A percentile compares a stretch with the other conserved stretches of the same genome.
Conservation (phyloP, 2,797 vertebrate genomes). For the Octomys mimax region DNA sequence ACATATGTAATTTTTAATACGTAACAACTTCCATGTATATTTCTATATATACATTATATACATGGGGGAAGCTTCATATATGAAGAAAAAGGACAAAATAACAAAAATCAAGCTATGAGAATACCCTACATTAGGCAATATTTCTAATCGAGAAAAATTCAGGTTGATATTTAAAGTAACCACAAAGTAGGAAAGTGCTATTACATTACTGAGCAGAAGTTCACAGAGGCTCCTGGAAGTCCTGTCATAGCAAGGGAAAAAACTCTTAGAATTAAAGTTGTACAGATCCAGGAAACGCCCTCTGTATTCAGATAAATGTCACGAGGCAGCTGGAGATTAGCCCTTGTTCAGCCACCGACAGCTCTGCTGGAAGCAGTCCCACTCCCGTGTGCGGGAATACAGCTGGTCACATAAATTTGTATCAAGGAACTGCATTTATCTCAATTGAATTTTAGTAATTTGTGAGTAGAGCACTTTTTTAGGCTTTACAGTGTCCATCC, state of each 20-base stretch:
- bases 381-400: neutral
- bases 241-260: neutral
- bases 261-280: neutral
- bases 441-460: neutral
- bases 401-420: slow-evolving; percentile 20
- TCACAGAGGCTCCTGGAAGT: neutral
- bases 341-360: neutral
- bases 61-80: neutral
- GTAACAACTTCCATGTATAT: too few species aligned
- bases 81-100: neutral
- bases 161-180: neutral
- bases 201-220: slow-evolving; percentile 19
- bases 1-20: too few species aligned
- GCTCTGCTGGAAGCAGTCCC: neutral
- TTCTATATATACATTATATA: too few species aligned
- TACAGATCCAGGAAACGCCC: neutral
- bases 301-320: neutral
- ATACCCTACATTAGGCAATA: neutral
- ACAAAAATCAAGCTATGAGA: neutral
- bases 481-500: neutral
- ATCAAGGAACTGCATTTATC: neutral
- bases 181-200: neutral
- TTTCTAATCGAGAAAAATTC: neutral
- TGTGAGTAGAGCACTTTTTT: neutral
- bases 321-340: neutral